Evolutionary conservation across 2,113 vertebrate genomes (phyloP).

Genomic region (Noturus placidus): DNA sequence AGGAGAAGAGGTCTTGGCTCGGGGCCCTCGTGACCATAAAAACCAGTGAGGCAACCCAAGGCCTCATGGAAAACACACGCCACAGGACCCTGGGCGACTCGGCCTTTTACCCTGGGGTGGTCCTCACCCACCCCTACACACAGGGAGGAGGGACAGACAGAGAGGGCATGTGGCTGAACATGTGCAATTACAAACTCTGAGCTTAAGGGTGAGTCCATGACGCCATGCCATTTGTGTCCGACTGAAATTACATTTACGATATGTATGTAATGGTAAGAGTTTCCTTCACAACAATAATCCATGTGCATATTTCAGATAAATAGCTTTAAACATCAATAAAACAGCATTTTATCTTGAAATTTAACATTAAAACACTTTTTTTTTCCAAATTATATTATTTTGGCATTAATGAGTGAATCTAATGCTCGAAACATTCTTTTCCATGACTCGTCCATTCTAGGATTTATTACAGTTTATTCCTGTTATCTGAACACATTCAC

Average conservation of each 20-base stretch:
- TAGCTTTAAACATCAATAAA: neutral
- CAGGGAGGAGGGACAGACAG: conserved; percentile 35
- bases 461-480: neutral
- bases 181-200: neutral
- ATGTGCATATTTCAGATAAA: neutral
- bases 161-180: conserved; percentile 45
- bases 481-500: neutral
- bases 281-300: neutral
- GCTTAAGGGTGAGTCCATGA: neutral
- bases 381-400: neutral
- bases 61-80: conserved; percentile 47
- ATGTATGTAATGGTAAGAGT: neutral
- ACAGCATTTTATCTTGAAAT: neutral
- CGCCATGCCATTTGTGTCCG: neutral
- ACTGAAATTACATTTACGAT: neutral
- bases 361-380: too few relatives aligned
- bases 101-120: conserved; percentile 58
- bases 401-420: neutral
- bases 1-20: conserved; percentile 35
- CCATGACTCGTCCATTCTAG: too few relatives aligned
- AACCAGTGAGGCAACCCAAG: conserved; percentile 29
- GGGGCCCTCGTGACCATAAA: conserved; percentile 45
- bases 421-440: neutral
- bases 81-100: conserved; percentile 19
- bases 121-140: conserved; percentile 58